These are phyloP conservation scores for Rhinolophus ferrumequinum DNA, from an alignment of 2,113 vertebrate species.

Conservation along the genomic window DNA sequence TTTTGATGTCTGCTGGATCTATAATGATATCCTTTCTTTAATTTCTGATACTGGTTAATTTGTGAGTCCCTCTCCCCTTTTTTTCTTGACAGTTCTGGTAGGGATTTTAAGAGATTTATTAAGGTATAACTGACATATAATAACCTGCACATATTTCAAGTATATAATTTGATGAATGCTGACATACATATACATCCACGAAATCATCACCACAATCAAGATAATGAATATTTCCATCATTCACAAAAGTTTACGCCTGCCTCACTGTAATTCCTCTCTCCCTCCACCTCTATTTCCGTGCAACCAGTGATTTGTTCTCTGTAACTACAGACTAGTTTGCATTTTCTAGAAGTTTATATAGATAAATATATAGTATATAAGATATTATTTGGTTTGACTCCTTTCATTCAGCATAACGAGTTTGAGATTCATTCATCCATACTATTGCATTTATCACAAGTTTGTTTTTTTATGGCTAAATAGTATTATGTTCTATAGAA, in stretches of 20 bases:
- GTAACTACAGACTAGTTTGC: background rate
- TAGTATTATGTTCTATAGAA: background rate
- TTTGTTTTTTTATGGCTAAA: background rate
- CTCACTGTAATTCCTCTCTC: background rate
- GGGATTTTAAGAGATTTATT: conserved; percentile 8
- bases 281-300: background rate
- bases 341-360: background rate
- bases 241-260: background rate
- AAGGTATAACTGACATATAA: background rate
- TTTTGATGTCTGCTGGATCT: background rate
- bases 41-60: conserved; percentile 1
- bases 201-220: background rate
- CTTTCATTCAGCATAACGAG: background rate
- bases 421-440: background rate
- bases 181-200: background rate
- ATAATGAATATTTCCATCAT: background rate
- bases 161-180: background rate
- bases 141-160: background rate
- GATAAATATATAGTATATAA: background rate
- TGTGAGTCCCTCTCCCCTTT: background rate
- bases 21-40: background rate
- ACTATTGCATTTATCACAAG: background rate
- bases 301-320: background rate
- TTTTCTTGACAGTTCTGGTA: background rate
- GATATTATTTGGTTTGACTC: background rate